Evolutionary conservation across 2,888 invertebrate species (phyloP), one percentile per base, ranked within the genome.

Genomic region (Cenopis cana): DNA sequence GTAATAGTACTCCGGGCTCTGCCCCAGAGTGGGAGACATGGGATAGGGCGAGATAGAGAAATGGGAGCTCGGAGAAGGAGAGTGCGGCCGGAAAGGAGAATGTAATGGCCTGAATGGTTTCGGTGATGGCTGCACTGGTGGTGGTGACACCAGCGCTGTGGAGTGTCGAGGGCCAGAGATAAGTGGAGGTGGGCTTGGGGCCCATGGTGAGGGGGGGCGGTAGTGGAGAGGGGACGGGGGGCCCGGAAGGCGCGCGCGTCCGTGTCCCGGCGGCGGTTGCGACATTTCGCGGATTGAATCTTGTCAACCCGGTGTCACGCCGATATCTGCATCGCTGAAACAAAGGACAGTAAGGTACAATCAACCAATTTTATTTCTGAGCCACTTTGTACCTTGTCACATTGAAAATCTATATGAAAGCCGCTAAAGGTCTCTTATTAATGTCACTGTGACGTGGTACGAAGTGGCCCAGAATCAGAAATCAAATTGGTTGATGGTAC

Each of bases 131-230:
- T 84, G 94, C 82, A 88, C 96, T 94, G 81, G 96, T 72, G 94
- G 88, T 67, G 94, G 89, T 10, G 94, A 94, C 56, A 95, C 91
- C 64, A 95, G 87, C 60, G 94, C 94, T 79, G 91, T 84, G 76
- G 93, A 91, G 80, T 94, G 94, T 76, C 95, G 89, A 24, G 94
- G 95, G 59, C 95, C 95, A 61, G 95, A 95, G 79, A 96, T 95
- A 74, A 95, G 94, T 4, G 96, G 96, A n/a, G 96, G 96, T 0
- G 96, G 96, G 77, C 96, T 95, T 1, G 96, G 95, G 10, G 95
- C 95, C 94, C 96, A 97, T 61, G 97, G 96, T 49, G 97, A 96
- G 14, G 96, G 95, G 41, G 97, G 95, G 46, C 96, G 95, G 87
- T 95, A 97, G 80, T 95, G 95, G 75, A 95, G 94, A 62, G 95